Evolutionary conservation across 1,140 invertebrate species (phyloP).

Genomic region (Kradibia gibbosae): DNA sequence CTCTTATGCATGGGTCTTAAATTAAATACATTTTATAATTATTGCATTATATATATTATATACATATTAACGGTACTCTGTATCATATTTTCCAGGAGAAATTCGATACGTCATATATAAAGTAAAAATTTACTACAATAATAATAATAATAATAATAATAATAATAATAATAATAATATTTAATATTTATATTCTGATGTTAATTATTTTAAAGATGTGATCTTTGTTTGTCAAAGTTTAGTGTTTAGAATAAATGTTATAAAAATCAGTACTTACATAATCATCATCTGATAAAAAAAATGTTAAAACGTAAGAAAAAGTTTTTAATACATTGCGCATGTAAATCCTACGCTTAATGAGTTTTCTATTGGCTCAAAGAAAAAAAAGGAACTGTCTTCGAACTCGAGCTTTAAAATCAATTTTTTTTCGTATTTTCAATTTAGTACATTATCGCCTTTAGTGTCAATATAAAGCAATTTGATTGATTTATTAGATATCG

Average conservation of each 20-base stretch:
- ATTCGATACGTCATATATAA: no score
- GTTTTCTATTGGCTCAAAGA: not conserved
- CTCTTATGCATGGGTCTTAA: no score
- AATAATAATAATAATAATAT: no score
- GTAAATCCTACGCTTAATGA: conserved; percentile 1
- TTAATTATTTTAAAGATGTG: no score
- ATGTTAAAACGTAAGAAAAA: not conserved
- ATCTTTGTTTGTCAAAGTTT: not conserved
- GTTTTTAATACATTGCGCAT: conserved; percentile 23
- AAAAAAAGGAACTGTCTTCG: not conserved
- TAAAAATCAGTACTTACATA: no score
- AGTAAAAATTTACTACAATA: no score
- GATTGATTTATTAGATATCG: not conserved
- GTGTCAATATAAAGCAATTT: not conserved
- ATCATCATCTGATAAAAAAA: no score
- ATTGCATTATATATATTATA: no score
- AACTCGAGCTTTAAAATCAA: not conserved
- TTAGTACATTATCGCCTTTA: not conserved
- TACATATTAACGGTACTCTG: no score
- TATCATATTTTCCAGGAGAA: no score
- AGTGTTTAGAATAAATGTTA: not conserved
- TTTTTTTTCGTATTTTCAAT: not conserved
- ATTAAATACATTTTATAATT: not conserved
- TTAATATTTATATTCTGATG: no score
- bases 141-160: no score